Evolutionary conservation across 2,113 vertebrate genomes (phyloP), one percentile per base, ranked within the genome.

Genomic region (Mellivora capensis): DNA sequence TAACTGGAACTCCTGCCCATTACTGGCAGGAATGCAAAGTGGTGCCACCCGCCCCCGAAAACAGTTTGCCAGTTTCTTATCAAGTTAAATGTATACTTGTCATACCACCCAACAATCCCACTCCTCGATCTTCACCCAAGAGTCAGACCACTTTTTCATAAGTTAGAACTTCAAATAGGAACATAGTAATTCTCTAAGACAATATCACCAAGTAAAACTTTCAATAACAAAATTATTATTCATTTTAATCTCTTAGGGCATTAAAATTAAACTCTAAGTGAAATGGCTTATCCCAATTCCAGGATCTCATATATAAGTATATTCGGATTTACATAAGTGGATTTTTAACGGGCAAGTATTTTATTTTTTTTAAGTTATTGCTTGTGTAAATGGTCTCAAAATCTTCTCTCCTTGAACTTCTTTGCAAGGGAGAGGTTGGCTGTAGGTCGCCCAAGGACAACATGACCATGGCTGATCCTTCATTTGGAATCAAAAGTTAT

Each of bases 241-340:
- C 92, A 74, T 84, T 82, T 87, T 86, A 90, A 86, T 52, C 25
- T 29, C 21, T 74, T 31, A 8, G 1, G 83, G 12, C 76, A 7
- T 77, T 91, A 88, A 93, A 94, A 54, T 77, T 27, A 88, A 97
- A 71, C 61, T 91, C 1, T 85, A 54, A 87, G n/a, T 61, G 47
- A 18, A 84, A 54, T 47, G 27, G 6, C 29, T 95, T 79, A 93
- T 49, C 37, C 18, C 47, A 79, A 71, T 89, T 90, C 27, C 42
- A 52, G 44, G 17, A 90, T 86, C 54, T 72, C 69, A 4, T 54
- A 4, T 82, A 72, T 89, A 69, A 91, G 83, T 93, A 34, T 92
- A 59, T 94, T 64, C 81, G 21, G 20, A 69, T 95, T 92, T 74
- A 87, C 29, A 76, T 29, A 79, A 89, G 67, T 93, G 7, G 29